These are phyloP conservation scores for Luidia sarsii DNA, from an alignment of 53 echinoderm and acorn worm species.

Conservation along the genomic window DNA sequence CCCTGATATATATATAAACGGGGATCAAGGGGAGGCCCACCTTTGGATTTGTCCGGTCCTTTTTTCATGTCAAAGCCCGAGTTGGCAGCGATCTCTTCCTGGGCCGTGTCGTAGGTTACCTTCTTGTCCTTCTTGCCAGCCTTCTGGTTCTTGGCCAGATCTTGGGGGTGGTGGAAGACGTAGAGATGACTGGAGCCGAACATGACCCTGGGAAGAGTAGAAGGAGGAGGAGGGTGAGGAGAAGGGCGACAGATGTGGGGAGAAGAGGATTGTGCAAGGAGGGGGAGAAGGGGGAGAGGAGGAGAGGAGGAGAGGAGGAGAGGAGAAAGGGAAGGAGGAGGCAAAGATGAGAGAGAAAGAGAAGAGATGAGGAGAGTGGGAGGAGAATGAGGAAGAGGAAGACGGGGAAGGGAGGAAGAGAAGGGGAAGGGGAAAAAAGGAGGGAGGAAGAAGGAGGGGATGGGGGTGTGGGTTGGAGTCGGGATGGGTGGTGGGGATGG, in stretches of 20 bases:
- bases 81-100: conserved; percentile 95
- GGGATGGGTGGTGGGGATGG: no score
- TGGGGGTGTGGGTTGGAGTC: no score
- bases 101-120: conserved; percentile 91
- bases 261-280: no score
- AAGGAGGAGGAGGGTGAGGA: no score
- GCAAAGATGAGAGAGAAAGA: no score
- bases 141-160: conserved; percentile 86
- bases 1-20: background rate
- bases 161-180: conserved; percentile 99
- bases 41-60: conserved; percentile 95
- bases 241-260: no score
- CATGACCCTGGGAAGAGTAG: conserved; percentile 91
- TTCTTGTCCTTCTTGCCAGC: conserved; percentile 63
- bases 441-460: background rate
- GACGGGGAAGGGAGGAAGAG: background rate
- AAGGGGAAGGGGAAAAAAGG: background rate
- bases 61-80: conserved; percentile 91
- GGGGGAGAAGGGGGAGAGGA: no score
- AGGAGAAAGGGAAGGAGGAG: no score
- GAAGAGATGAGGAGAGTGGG: no score
- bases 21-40: conserved; percentile 20
- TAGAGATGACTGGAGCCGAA: conserved; percentile 99
- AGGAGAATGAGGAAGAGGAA: no score
- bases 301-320: no score